Evolutionary conservation across 2,797 vertebrate species (phyloP).

Genomic region (Tragopan temminckii): DNA sequence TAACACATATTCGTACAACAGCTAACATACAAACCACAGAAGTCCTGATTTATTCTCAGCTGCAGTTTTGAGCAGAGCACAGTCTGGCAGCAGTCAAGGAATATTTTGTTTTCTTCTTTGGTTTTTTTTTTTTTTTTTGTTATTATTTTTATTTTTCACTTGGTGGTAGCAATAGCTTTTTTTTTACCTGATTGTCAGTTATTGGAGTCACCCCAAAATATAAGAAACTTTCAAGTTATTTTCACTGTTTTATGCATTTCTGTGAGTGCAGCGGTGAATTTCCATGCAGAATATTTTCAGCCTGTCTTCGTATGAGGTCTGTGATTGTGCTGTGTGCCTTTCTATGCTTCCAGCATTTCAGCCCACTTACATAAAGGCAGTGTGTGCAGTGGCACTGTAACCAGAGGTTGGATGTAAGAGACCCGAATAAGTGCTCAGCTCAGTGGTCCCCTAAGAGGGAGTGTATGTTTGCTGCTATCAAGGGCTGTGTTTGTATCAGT

Average conservation of each 20-base stretch:
- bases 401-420: not conserved
- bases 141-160: not conserved
- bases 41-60: constrained; percentile 3
- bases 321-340: not conserved
- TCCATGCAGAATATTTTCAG: not conserved
- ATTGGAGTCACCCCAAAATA: not conserved
- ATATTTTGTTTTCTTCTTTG: not conserved
- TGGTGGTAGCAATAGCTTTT: not conserved
- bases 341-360: fast-evolving
- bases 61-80: not conserved
- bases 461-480: not conserved
- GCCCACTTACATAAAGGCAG: not conserved
- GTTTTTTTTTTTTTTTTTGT: not conserved
- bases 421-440: not conserved
- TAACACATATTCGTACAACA: not conserved
- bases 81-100: not conserved
- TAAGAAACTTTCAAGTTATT: not conserved
- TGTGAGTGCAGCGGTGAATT: not conserved
- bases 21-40: not conserved
- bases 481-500: fast-evolving
- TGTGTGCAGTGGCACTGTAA: fast-evolving
- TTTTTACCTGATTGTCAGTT: not conserved
- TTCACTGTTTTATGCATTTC: not conserved
- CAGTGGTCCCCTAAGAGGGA: not conserved
- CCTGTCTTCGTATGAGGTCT: not conserved